These are phyloP conservation scores for Gastracanthus pulcherrimus DNA, from an alignment of 2,888 invertebrate species.

Conservation along the genomic window DNA sequence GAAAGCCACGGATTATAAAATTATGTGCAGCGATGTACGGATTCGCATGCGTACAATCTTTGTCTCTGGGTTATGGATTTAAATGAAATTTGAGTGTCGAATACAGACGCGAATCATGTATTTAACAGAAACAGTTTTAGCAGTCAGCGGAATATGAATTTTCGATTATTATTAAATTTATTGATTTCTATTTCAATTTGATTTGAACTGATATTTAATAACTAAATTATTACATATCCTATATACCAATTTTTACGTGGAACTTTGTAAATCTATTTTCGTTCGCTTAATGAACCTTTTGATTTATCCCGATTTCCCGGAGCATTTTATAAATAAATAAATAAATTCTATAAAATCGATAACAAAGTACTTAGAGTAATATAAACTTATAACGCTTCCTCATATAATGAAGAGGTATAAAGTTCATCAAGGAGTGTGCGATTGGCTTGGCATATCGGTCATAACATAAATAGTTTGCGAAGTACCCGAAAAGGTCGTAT, in stretches of 20 bases:
- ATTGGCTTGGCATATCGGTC: too few species aligned
- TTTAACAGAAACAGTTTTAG: too few species aligned
- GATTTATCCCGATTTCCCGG: constrained; percentile 7
- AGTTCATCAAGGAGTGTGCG: neutral
- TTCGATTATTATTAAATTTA: too few species aligned
- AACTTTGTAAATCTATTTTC: neutral
- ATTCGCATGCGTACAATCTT: too few species aligned
- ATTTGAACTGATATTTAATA: too few species aligned
- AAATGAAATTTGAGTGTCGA: too few species aligned
- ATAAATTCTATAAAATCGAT: neutral
- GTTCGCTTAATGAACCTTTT: neutral
- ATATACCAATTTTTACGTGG: neutral
- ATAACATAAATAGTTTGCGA: constrained; percentile 4
- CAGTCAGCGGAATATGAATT: too few species aligned
- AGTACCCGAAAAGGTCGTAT: constrained; percentile 15
- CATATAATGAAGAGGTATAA: neutral
- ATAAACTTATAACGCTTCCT: neutral
- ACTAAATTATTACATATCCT: neutral
- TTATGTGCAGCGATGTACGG: too few species aligned
- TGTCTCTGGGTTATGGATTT: too few species aligned
- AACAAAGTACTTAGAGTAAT: neutral
- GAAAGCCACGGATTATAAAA: too few species aligned
- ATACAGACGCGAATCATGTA: too few species aligned
- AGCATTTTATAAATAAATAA: neutral
- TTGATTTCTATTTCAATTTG: too few species aligned